Evolutionary conservation across 2,113 vertebrate genomes (phyloP), one percentile per base, ranked within the genome.

Genomic region (Daubentonia madagascariensis): DNA sequence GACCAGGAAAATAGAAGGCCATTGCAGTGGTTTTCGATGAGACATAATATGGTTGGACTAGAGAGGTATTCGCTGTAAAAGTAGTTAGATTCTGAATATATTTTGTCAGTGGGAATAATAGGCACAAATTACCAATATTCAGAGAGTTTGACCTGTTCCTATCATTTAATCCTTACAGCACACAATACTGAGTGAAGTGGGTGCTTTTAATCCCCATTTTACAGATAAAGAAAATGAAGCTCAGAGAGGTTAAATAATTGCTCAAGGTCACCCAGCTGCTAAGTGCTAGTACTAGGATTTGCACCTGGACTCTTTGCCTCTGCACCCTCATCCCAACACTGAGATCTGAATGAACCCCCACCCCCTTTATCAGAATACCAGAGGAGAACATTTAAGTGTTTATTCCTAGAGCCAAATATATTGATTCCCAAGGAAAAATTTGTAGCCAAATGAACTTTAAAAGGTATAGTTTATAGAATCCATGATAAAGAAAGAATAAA

Each of bases 391-490:
- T 68, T 54, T 50, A 85, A 45, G 32, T 89, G 20, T 61, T 96
- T 35, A 50, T 61, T 86, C 30, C 13, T 30, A 23, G 8, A 78
- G 32, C 23, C 65, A 57, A 86, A 40, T 93, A 22, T 48, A 78
- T 73, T 85, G 88, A 75, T 48, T 93, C 79, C 52, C 25, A 89
- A 85, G 28, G 92, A 92, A 90, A 95, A 75, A n/a, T 67, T 40
- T 61, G 43, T 78, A 72, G 48, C 68, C 22, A 45, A 25, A 75
- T 52, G 22, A 87, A 5, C 45, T 91, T 70, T 80, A 37, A 61
- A 91, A 75, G 43, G n/a, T 30, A 59, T 6, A 76, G 35, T 86
- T 92, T 86, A 57, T 80, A 28, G 50, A 75, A 25, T 32, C 28
- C n/a, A 23, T 95, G 67, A 85, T 61, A 85, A 85, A 78, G 18